Percentiles rank a stretch among this genome's conserved stretches.
phyloP scores from a whole-genome alignment of 2,888 invertebrate genomes.

The Micropterix aruncella region DNA sequence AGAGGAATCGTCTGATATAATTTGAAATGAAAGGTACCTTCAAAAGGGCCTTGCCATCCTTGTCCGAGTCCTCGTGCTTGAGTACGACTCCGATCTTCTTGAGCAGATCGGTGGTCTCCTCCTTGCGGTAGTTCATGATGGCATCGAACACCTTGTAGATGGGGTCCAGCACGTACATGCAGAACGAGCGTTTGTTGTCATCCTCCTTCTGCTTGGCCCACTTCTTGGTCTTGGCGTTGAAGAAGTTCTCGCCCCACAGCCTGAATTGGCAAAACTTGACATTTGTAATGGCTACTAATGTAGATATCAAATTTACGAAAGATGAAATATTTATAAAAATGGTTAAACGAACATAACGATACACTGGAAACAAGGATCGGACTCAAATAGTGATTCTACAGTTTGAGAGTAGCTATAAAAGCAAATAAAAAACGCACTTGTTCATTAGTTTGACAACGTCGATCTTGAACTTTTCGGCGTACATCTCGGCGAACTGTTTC shows the following conservation, averaged over 20 bases:
- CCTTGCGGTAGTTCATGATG: slow-evolving; percentile 89
- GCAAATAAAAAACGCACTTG: slow-evolving; percentile 23
- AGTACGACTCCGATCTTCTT: slow-evolving; percentile 85
- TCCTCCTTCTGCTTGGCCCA: slow-evolving; percentile 88
- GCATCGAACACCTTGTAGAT: slow-evolving; percentile 86
- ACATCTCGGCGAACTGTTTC: slow-evolving; percentile 99
- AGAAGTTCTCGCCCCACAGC: slow-evolving; percentile 99
- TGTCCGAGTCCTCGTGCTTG: slow-evolving; percentile 90
- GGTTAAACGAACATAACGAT: neutral
- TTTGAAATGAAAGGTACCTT: slow-evolving; percentile 57
- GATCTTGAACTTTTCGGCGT: slow-evolving; percentile 97
- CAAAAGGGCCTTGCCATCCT: slow-evolving; percentile 89
- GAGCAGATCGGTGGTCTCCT: slow-evolving; percentile 76
- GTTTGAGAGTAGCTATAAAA: slow-evolving; percentile 8
- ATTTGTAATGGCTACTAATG: neutral
- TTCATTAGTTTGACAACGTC: slow-evolving; percentile 96
- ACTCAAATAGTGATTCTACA: neutral
- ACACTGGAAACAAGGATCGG: neutral
- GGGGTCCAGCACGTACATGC: slow-evolving; percentile 97
- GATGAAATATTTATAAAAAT: too few relatives aligned
- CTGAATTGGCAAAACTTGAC: slow-evolving; percentile 15
- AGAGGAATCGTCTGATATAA: too few relatives aligned
- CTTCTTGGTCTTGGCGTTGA: slow-evolving; percentile 93
- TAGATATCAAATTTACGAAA: neutral
- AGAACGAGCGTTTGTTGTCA: slow-evolving; percentile 94